Conservation (phyloP, 2,888 invertebrate species). For the Mayetiola destructor region DNA sequence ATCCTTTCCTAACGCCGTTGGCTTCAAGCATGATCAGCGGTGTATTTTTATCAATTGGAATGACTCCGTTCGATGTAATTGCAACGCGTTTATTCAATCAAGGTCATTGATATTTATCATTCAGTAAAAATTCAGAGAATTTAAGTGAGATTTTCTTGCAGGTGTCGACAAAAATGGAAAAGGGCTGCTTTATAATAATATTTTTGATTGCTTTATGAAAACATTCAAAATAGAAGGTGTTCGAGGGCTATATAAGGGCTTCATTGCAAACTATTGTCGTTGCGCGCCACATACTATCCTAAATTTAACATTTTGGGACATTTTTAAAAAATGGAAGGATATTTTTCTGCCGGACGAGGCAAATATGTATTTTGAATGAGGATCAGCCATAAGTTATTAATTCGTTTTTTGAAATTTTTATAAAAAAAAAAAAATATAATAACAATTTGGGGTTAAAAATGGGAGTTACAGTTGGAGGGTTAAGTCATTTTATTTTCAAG, state of each 20-base stretch:
- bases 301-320: conserved; percentile 63
- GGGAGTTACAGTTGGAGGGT: too few species aligned
- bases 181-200: conserved; percentile 52
- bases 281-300: conserved; percentile 67
- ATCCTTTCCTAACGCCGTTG: conserved; percentile 44
- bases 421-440: too few species aligned
- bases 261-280: conserved; percentile 58
- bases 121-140: conserved; percentile 4
- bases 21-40: conserved; percentile 63
- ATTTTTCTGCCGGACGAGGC: conserved; percentile 21
- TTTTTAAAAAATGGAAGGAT: conserved; percentile 27
- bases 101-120: conserved; percentile 37
- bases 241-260: conserved; percentile 63
- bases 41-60: conserved; percentile 52
- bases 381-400: too few species aligned
- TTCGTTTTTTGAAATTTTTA: neutral
- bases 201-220: conserved; percentile 62
- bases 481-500: too few species aligned
- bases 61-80: conserved; percentile 79
- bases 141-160: conserved; percentile 22
- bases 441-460: too few species aligned
- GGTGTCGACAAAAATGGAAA: conserved; percentile 45
- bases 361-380: conserved; percentile 20
- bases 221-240: conserved; percentile 63
- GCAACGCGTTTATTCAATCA: conserved; percentile 82